Evolutionary conservation across 2,888 invertebrate species (phyloP).

Genomic region (Cephus spinipes): DNA sequence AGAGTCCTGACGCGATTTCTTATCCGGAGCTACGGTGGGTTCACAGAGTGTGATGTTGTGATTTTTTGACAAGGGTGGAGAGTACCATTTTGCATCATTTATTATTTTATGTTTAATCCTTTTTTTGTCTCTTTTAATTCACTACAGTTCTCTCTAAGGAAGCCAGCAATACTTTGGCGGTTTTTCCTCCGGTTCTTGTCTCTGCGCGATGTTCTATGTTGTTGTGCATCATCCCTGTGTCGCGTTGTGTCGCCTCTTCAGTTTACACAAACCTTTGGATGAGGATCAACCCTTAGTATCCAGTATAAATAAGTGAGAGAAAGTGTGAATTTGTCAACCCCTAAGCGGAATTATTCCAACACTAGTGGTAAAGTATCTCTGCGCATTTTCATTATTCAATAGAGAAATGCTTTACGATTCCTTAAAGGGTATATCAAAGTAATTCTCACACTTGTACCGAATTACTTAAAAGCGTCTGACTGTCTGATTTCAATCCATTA

Average conservation of each 20-base stretch:
- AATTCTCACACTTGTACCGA: neutral
- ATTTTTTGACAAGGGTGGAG: neutral
- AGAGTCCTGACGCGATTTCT: neutral
- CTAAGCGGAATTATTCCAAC: neutral
- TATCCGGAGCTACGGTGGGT: neutral
- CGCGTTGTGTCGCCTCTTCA: neutral
- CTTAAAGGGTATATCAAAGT: neutral
- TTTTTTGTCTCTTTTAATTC: neutral
- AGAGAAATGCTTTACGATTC: neutral
- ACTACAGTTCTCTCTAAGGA: neutral
- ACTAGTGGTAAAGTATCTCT: neutral
- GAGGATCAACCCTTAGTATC: neutral
- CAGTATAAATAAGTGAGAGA: neutral
- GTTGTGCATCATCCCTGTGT: neutral
- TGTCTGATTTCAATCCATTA: neutral
- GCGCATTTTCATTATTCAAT: neutral
- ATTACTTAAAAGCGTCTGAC: neutral
- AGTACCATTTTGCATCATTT: neutral
- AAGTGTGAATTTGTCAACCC: neutral
- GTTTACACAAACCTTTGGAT: neutral
- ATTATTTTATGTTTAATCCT: neutral
- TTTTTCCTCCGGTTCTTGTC: neutral
- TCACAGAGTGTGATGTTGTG: neutral
- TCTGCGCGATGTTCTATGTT: neutral
- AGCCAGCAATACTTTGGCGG: neutral